Evolutionary conservation across 2,797 vertebrate species (phyloP).

Genomic region (Eospalax fontanierii): DNA sequence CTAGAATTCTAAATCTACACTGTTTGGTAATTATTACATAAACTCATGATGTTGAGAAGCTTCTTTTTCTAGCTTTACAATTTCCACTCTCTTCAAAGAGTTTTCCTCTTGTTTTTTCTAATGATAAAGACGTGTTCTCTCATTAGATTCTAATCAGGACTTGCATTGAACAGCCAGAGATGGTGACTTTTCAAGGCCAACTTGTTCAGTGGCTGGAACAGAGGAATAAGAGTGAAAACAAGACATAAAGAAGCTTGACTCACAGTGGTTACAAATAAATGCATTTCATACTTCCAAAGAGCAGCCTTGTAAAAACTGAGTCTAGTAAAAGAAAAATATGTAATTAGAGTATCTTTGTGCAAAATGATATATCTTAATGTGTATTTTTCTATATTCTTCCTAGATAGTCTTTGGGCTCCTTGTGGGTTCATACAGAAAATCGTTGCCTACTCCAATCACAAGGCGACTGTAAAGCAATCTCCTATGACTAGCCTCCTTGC

Average conservation of each 20-base stretch:
- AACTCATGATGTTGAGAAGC: background rate
- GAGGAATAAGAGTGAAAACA: background rate
- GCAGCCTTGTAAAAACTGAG: background rate
- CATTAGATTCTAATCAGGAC: background rate
- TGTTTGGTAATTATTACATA: background rate
- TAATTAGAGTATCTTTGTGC: background rate
- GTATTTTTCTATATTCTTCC: background rate
- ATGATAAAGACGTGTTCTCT: background rate
- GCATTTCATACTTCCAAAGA: background rate
- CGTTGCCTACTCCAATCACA: fast-evolving
- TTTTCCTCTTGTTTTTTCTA: background rate
- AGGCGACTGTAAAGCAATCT: too few relatives aligned
- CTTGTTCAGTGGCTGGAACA: background rate
- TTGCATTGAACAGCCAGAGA: background rate
- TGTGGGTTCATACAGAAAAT: background rate
- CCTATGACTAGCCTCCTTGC: background rate
- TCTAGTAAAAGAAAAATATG: background rate
- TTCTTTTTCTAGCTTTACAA: background rate
- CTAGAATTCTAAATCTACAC: fast-evolving
- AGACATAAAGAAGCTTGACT: background rate
- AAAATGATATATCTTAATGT: background rate
- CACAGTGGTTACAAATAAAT: background rate
- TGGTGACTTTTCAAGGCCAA: background rate
- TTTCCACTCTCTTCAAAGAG: too few relatives aligned
- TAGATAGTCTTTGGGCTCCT: background rate